Evolutionary conservation across 1,140 invertebrate genomes (phyloP).

Genomic region (Mya arenaria): DNA sequence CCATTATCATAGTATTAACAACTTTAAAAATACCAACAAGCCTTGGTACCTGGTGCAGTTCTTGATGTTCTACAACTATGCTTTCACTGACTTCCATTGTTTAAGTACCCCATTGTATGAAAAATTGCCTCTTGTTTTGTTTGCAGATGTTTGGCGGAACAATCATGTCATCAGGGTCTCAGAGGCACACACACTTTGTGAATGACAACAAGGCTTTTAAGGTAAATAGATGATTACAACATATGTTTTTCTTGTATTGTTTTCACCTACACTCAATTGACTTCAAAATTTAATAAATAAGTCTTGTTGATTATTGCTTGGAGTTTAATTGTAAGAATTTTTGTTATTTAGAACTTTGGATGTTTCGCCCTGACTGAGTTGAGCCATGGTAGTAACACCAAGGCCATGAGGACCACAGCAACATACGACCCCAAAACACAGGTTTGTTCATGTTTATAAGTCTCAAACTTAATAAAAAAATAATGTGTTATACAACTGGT

Average conservation of each 20-base stretch:
- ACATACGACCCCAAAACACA: conserved; percentile 89
- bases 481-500: too few species aligned
- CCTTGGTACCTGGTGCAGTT: too few species aligned
- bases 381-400: conserved; percentile 96
- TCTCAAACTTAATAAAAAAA: neutral
- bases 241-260: neutral
- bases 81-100: too few species aligned
- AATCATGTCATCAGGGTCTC: conserved; percentile 84
- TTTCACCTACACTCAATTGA: neutral
- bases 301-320: too few species aligned
- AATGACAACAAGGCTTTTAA: conserved; percentile 86
- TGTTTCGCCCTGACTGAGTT: conserved; percentile 96
- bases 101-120: too few species aligned
- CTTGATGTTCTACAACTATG: too few species aligned
- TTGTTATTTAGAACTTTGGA: conserved; percentile 87
- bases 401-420: conserved; percentile 93
- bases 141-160: conserved; percentile 78
- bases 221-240: conserved; percentile 56
- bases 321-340: too few species aligned
- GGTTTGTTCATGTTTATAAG: conserved; percentile 64
- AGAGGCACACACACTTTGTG: conserved; percentile 88
- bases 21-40: too few species aligned
- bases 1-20: too few species aligned
- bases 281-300: too few species aligned
- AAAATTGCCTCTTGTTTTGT: conserved; percentile 4